Conservation (phyloP, 2,888 invertebrate genomes). For the Epiblema foenella region DNA sequence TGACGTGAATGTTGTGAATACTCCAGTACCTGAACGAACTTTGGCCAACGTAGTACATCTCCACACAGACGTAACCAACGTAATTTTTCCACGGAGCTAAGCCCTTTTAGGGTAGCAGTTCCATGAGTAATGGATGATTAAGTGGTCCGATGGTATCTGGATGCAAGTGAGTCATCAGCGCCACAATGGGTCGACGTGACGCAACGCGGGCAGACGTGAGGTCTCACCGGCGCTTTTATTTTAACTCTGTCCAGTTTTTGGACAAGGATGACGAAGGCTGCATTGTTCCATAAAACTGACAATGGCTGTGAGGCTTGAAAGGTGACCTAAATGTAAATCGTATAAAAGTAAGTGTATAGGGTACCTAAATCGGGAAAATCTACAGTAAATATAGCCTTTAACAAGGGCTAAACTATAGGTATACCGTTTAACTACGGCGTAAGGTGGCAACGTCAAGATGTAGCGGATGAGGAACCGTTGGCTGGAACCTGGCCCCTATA, state of each 20-base stretch:
- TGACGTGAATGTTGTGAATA: too few species aligned
- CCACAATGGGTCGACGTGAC: constrained; percentile 32
- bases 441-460: too few species aligned
- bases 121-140: constrained; percentile 54
- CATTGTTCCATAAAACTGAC: constrained; percentile 9
- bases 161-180: constrained; percentile 53
- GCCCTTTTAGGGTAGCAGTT: not conserved
- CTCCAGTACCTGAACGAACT: not conserved
- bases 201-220: constrained; percentile 10
- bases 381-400: too few species aligned
- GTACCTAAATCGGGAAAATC: too few species aligned
- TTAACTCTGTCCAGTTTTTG: constrained; percentile 10
- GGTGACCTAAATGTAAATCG: constrained; percentile 1
- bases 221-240: not conserved
- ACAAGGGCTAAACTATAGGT: too few species aligned
- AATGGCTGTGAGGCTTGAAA: not conserved
- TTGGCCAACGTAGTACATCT: not conserved
- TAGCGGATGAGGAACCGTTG: too few species aligned
- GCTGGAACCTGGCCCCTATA: too few species aligned
- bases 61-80: not conserved
- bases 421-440: too few species aligned
- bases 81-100: not conserved
- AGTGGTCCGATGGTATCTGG: constrained; percentile 41
- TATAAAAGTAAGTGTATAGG: not conserved
- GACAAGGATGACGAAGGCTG: constrained; percentile 7